Evolutionary conservation across 2,888 invertebrate genomes (phyloP).

Genomic region (Rhamnusium bicolor): DNA sequence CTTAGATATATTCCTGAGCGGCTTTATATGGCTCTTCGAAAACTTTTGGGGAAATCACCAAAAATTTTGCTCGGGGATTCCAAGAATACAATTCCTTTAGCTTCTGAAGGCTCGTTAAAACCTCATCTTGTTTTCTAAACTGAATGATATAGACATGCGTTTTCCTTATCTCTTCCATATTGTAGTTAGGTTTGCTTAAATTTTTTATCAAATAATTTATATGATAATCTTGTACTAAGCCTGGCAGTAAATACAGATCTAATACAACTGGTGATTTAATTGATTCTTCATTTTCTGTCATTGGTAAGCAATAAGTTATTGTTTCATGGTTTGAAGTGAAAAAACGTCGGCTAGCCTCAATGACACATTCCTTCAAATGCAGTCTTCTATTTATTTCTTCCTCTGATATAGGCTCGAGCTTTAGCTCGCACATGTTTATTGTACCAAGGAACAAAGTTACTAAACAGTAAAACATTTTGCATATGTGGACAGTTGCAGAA

Average conservation of each 20-base stretch:
- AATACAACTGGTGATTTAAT: neutral
- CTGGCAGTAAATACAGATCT: neutral
- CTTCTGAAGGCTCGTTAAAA: neutral
- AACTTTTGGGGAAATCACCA: conserved; percentile 24
- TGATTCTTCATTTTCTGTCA: neutral
- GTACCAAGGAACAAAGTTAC: neutral
- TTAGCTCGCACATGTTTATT: neutral
- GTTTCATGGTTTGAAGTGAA: conserved; percentile 32
- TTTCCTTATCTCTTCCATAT: neutral
- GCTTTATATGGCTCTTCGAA: neutral
- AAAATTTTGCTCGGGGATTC: conserved; percentile 23
- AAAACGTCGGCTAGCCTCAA: conserved; percentile 23
- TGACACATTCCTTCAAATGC: conserved; percentile 39
- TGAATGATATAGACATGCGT: conserved; percentile 33
- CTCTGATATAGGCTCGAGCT: neutral
- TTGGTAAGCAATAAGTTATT: conserved; percentile 23
- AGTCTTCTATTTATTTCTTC: neutral
- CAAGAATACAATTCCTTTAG: conserved; percentile 14
- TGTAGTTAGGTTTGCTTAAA: neutral
- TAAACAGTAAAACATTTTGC: neutral
- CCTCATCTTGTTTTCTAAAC: conserved; percentile 13
- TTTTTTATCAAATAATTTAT: neutral
- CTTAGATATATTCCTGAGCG: conserved; percentile 6
- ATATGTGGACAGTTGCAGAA: neutral
- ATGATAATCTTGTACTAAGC: neutral